These are phyloP conservation scores for Antechinus stuartii DNA, from an alignment of 2,113 vertebrate genomes.

Conservation along the genomic window DNA sequence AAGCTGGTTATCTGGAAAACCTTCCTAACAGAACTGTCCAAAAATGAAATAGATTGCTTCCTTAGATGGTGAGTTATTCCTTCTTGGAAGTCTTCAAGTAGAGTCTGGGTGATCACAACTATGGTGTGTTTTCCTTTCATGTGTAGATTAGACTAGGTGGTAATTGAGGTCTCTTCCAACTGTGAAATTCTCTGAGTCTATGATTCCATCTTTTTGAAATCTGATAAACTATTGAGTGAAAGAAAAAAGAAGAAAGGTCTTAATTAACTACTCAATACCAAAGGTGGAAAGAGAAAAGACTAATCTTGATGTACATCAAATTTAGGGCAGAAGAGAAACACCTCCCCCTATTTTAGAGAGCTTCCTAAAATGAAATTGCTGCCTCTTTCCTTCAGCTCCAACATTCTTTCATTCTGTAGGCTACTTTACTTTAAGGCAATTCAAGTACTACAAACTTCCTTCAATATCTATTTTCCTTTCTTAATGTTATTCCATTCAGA, in stretches of 20 bases:
- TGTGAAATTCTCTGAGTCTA: neutral
- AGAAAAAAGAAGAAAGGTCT: neutral
- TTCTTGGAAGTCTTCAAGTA: neutral
- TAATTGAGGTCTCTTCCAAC: neutral
- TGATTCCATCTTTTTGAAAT: neutral
- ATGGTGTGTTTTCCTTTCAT: neutral
- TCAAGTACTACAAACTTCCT: neutral
- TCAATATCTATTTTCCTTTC: neutral
- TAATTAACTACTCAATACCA: neutral
- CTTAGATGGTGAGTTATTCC: neutral
- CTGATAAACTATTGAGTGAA: neutral
- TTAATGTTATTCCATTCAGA: neutral
- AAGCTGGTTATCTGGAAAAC: neutral
- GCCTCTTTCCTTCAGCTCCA: neutral
- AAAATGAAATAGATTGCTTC: neutral
- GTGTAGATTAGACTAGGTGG: neutral
- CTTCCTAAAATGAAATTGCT: neutral
- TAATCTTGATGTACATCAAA: neutral
- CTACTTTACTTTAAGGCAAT: neutral
- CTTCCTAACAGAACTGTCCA: neutral
- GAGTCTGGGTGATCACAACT: neutral
- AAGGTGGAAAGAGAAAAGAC: neutral
- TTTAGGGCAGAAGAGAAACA: neutral
- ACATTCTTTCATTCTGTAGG: neutral
- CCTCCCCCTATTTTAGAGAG: neutral